Evolutionary conservation across 2,113 vertebrate genomes (phyloP), one percentile per base, ranked within the genome.

Genomic region (Pycnonotus jocosus): DNA sequence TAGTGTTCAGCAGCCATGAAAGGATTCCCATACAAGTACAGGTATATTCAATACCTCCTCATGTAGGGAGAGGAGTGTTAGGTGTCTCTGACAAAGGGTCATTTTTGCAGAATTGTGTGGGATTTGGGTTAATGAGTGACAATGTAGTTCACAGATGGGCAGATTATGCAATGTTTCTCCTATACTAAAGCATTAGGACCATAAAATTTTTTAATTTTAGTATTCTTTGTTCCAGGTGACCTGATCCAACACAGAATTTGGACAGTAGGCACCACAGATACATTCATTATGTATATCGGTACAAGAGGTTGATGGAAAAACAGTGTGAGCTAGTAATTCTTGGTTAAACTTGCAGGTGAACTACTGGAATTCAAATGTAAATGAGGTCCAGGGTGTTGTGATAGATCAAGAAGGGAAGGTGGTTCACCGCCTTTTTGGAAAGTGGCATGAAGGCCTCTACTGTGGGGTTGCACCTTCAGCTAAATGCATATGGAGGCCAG

Each of bases 361-460:
- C 97, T 99, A 99, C 72, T 99, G 99, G 99, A 99, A 99, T 95
- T 99, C 99, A 24, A 99, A 98, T 73, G 99, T 99, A 60, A 99
- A 99, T 91, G 99, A 99, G 94, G 98, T 99, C 72, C 99, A 99
- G 95, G 99, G 99, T 18, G 98, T 99, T 77, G 98, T 99, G 91
- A 99, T 99, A 98, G 99, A 99, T 88, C 99, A 99, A 93, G 99
- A 99, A 94, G 99, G 99, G 50, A 99, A 99, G 94, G 98, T 99
- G 73, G 98, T 99, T 44, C 99, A 99, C 96, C 98, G 99, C 64
- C 98, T 99, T 12, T 99, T 99, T 97, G 99, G 99, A 44, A 99
- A 99, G 95, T 99, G 99, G 99, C 99, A 99, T 0, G 99, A 99
- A 96, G 99, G 99, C 14, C 98, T 99, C 79, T 99, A 98, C 86